Evolutionary conservation across 2,888 invertebrate species (phyloP), one percentile per base, ranked within the genome.

Genomic region (Psococerastis gibbosa): DNA sequence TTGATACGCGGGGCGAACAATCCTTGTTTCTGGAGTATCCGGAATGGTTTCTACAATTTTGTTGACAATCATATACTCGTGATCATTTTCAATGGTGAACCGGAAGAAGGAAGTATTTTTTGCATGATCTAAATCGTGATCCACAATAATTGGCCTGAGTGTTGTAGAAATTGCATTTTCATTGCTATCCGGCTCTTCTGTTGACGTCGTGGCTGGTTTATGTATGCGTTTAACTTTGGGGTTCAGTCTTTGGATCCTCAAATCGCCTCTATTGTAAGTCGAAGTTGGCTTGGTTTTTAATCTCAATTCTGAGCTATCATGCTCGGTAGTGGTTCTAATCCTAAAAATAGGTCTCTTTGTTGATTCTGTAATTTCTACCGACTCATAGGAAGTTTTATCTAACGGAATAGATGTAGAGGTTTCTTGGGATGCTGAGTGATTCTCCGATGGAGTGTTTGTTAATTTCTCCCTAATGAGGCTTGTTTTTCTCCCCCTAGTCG

Each of bases 41-140:
- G n/a, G 16, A 9, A 27, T 27, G 6, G 27, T 11, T 11, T 27
- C 27, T 27, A 9, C 27, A 9, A 11, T 27, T 9, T 38, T 22
- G 22, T 16, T 16, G 17, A 38, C 6, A 6, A 38, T 20, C 6
- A 20, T 20, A 22, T 18, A 38, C 13, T 38, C 38, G 6, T 15
- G n/a, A 17, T 17, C 20, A 18, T 38, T 20, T 38, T 38, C 38
- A 18, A 38, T 20, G 16, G 38, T 38, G 22, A 38, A 38, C 22
- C 38, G 15, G 22, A 38, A 38, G n/a, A 16, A 18, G 9, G 38
- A 5, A 18, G 17, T 20, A 11, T 38, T 38, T 20, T 18, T 38
- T 5, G 16, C 8, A 6, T 11, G 4, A 13, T 38, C 38, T 11
- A 38, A 20, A 20, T 38, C 38, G 20, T 20, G 17, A 13, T 20